Evolutionary conservation across 2,113 vertebrate species (phyloP), one percentile per base, ranked within the genome.

Genomic region (Girardinichthys multiradiatus): DNA sequence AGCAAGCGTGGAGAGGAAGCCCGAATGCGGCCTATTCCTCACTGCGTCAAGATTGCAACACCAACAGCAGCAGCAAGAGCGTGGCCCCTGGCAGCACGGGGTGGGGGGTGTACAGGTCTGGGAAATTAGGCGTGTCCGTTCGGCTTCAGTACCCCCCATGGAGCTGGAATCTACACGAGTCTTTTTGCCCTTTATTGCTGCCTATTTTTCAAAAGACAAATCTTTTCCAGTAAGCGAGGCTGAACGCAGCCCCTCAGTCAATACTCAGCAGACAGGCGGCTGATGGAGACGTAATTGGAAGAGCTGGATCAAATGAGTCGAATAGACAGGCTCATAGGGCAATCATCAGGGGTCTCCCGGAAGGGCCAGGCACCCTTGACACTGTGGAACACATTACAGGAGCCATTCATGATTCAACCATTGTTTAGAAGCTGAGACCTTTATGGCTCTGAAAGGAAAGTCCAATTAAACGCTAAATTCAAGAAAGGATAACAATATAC

Each of bases 251-350:
- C 39, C n/a, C 39, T 87, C 74, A 60, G 81, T 83, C 86, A 90
- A 54, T 64, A 88, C 64, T 83, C 77, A 76, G 67, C 37, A 65
- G 84, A 77, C 85, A 79, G 77, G 70, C 70, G 66, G 74, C 67
- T 66, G 85, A 93, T 82, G 68, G 58, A 89, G 86, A 86, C 76
- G 77, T 90, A 91, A 93, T 87, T 85, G 87, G 70, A 84, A 82
- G 88, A 71, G 85, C 87, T 35, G 81, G 79, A 79, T 91, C 87
- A 86, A 90, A 94, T 89, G 91, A 91, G 89, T 72, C 89, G 84
- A 82, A 64, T 69, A 88, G 87, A 83, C 80, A 64, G 81, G 81
- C 80, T 91, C 79, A 85, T 51, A 68, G 82, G 64, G 77, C 72
- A 90, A 86, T 90, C 75, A 86, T 33, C 31, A 54, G 77, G 69